These are phyloP conservation scores for Halcyon malimbica DNA, from an alignment of 2,113 vertebrate species.

Conservation along the genomic window DNA sequence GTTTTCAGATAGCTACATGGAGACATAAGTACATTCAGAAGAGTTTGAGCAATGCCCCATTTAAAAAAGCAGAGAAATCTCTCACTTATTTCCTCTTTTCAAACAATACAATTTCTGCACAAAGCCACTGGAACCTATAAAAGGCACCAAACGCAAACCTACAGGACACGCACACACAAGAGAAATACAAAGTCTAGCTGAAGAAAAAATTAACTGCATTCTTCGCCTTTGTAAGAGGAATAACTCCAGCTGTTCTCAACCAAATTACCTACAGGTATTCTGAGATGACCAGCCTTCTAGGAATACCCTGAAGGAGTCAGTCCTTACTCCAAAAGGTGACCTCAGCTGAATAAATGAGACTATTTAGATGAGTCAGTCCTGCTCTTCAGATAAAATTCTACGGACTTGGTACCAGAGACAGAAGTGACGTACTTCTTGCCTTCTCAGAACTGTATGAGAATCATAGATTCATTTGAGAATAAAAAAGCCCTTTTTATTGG, in stretches of 20 bases:
- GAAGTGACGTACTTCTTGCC: not conserved
- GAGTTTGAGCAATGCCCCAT: not conserved
- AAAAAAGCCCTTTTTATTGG: not conserved
- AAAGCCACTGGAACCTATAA: not conserved
- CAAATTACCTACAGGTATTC: not conserved
- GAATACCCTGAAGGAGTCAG: slow-evolving; percentile 3
- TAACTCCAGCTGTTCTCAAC: not conserved
- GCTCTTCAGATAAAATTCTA: slow-evolving; percentile 14
- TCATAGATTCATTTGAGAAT: not conserved
- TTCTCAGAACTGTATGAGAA: not conserved
- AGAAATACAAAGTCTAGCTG: not conserved
- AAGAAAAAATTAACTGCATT: not conserved
- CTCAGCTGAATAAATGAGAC: slow-evolving; percentile 30
- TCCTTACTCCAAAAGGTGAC: slow-evolving; percentile 31
- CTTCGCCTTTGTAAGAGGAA: not conserved
- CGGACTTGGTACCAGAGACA: not conserved
- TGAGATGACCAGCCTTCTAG: slow-evolving; percentile 2
- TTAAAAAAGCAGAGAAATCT: not conserved
- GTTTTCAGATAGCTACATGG: not conserved
- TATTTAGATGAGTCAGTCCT: not conserved
- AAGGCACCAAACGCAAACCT: not conserved
- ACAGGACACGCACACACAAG: not conserved
- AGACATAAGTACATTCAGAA: not conserved
- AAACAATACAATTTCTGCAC: not conserved
- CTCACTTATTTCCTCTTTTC: not conserved